These are phyloP conservation scores for Podarcis muralis DNA, from an alignment of 2,113 vertebrate genomes.

Conservation along the genomic window DNA sequence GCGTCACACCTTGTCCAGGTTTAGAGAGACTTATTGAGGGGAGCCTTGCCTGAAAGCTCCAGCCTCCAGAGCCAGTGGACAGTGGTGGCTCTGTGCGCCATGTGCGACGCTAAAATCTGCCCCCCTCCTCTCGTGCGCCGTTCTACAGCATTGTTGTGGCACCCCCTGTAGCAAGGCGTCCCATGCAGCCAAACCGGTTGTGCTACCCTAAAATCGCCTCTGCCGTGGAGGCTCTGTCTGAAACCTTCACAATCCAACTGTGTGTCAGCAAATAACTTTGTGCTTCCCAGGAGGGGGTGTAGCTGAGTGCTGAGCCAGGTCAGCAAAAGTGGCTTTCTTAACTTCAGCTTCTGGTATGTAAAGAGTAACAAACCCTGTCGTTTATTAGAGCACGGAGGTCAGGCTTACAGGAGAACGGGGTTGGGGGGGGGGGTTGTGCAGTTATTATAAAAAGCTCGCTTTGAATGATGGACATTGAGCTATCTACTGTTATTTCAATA, in stretches of 20 bases:
- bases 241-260: constrained; percentile 40
- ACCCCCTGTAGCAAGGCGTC: too few relatives aligned
- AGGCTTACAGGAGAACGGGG: constrained; percentile 33
- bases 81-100: background rate
- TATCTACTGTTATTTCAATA: constrained; percentile 57
- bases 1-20: background rate
- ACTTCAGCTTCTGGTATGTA: constrained; percentile 60
- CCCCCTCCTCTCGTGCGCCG: too few relatives aligned
- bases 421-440: background rate
- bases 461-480: constrained; percentile 49
- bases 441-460: constrained; percentile 33
- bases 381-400: constrained; percentile 55
- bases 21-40: background rate
- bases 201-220: too few relatives aligned
- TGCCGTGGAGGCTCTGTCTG: background rate
- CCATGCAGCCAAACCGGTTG: too few relatives aligned
- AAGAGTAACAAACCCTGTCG: constrained; percentile 56
- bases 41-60: background rate
- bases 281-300: constrained; percentile 53
- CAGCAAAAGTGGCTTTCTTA: constrained; percentile 50
- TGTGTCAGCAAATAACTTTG: constrained; percentile 60
- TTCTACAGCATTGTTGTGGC: too few relatives aligned
- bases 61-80: background rate
- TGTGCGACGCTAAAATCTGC: too few relatives aligned
- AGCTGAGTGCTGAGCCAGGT: constrained; percentile 54